Percentiles rank a stretch among this genome's conserved stretches.
These are phyloP conservation scores for Hydropotes inermis DNA, from an alignment of 2,113 vertebrate genomes.

Conservation along the genomic window DNA sequence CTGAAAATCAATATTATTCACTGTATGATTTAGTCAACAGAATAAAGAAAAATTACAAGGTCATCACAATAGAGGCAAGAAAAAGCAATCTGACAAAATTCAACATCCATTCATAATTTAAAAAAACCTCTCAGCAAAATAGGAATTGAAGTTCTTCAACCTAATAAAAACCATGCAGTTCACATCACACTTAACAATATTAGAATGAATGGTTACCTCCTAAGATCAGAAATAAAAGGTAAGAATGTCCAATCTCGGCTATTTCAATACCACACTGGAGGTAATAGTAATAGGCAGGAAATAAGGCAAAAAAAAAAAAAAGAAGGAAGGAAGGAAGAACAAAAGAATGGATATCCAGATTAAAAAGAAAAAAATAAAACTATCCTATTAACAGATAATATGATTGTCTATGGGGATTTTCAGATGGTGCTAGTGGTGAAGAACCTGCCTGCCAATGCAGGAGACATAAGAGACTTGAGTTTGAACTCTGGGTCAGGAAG, in stretches of 20 bases:
- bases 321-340: background rate
- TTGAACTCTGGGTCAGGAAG: background rate
- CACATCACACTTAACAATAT: background rate
- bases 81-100: constrained; percentile 22
- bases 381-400: background rate
- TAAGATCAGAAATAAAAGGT: background rate
- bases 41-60: background rate
- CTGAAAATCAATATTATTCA: background rate
- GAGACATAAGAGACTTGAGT: background rate
- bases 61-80: background rate
- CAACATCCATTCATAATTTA: background rate
- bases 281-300: background rate
- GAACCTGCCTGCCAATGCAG: background rate
- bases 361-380: background rate
- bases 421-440: background rate
- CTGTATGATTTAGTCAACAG: background rate
- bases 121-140: background rate
- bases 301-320: background rate
- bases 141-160: background rate
- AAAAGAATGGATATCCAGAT: background rate
- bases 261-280: background rate
- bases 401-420: background rate
- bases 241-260: background rate
- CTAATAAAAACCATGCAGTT: background rate
- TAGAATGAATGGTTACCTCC: background rate